Conservation (phyloP, 2,888 invertebrate species). For the Emmelina monodactyla region DNA sequence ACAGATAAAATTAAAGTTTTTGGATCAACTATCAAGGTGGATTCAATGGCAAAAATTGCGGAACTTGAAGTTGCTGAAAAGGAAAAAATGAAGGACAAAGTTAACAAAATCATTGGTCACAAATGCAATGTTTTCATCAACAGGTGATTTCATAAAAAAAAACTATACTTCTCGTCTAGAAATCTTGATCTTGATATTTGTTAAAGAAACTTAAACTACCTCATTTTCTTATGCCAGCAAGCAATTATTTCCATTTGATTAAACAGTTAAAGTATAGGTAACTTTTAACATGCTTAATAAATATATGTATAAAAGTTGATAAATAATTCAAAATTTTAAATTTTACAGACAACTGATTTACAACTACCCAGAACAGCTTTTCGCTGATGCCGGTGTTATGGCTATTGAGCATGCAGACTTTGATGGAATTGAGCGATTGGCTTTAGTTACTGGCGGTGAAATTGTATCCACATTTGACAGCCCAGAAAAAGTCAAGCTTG, state of each 20-base stretch:
- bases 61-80: conserved; percentile 98
- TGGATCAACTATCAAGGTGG: conserved; percentile 92
- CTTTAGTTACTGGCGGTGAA: conserved; percentile 97
- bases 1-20: conserved; percentile 99
- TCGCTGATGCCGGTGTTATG: conserved; percentile 98
- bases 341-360: conserved; percentile 90
- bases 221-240: no score
- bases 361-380: conserved; percentile 99
- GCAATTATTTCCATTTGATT: no score
- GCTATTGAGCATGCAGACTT: conserved; percentile 99
- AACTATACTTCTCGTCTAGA: no score
- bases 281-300: no score
- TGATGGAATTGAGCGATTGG: conserved; percentile 97
- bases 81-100: conserved; percentile 99
- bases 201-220: no score
- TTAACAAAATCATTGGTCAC: conserved; percentile 93
- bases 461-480: conserved; percentile 98
- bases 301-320: no score
- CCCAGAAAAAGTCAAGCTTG: conserved; percentile 90
- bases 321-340: no score
- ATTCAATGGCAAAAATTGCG: conserved; percentile 94
- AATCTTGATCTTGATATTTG: no score
- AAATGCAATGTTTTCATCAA: conserved; percentile 98
- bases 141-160: no score
- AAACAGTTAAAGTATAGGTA: no score